Conservation (phyloP, 2,888 invertebrate genomes). For the Perdita meconis region DNA sequence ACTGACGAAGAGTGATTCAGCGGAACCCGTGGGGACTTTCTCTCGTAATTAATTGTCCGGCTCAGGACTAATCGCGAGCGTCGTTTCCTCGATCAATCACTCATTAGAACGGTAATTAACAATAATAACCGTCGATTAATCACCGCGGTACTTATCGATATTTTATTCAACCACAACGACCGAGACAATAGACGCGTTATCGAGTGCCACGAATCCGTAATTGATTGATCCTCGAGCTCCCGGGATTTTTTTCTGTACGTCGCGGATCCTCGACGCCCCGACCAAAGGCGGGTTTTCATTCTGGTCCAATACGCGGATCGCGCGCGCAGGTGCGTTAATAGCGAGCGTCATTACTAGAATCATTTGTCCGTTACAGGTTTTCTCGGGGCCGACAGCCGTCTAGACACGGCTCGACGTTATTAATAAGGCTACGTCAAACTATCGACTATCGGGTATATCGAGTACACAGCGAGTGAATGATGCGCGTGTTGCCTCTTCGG, state of each 20-base stretch:
- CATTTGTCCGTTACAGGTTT: conserved; percentile 47
- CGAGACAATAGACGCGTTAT: conserved; percentile 46
- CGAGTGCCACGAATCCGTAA: conserved; percentile 46
- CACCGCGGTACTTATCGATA: conserved; percentile 53
- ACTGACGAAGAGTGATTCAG: conserved; percentile 18
- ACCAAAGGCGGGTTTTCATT: conserved; percentile 14
- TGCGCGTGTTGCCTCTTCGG: conserved; percentile 49
- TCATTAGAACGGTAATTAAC: conserved; percentile 60
- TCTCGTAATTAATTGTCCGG: conserved; percentile 57
- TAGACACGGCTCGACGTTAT: conserved; percentile 29
- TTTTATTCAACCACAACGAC: conserved; percentile 36
- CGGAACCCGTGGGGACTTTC: conserved; percentile 29
- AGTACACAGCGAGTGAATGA: conserved; percentile 42
- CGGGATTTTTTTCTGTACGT: background rate
- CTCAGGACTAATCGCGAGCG: conserved; percentile 55
- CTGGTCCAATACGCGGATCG: background rate
- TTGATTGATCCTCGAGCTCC: conserved; percentile 34
- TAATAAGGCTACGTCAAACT: conserved; percentile 47
- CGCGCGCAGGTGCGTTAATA: conserved; percentile 39
- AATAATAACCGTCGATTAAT: conserved; percentile 58
- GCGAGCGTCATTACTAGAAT: conserved; percentile 51
- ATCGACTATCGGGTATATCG: conserved; percentile 37
- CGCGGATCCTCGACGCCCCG: background rate
- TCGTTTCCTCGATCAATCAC: conserved; percentile 60
- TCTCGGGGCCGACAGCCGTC: conserved; percentile 23